Conservation (phyloP, 2,797 vertebrate species). For the Silurus aristotelis region DNA sequence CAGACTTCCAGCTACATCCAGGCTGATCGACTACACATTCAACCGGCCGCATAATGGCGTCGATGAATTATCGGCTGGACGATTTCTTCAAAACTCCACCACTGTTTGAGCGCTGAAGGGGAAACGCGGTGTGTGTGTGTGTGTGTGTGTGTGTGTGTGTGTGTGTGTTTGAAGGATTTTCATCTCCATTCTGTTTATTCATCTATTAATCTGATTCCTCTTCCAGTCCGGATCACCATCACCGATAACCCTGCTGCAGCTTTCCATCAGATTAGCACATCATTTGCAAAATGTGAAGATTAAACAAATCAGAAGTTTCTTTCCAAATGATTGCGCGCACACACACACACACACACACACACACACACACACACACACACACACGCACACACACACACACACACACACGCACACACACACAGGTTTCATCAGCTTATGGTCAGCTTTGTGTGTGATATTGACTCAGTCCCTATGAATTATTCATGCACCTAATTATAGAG, state of each 20-base stretch:
- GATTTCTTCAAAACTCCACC: background rate
- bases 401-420: slow-evolving; percentile 17
- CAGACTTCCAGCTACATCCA: background rate
- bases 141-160: background rate
- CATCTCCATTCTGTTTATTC: slow-evolving; percentile 43
- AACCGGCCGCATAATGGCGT: background rate
- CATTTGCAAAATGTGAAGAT: slow-evolving; percentile 57
- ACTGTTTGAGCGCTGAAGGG: slow-evolving; percentile 8
- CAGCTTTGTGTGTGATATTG: slow-evolving; percentile 48
- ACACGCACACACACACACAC: background rate
- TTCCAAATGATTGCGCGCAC: background rate
- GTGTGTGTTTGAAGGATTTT: slow-evolving; percentile 43
- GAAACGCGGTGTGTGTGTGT: background rate
- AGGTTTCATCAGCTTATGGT: slow-evolving; percentile 32
- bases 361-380: slow-evolving; percentile 16
- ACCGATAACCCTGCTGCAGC: slow-evolving; percentile 52
- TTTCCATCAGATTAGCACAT: slow-evolving; percentile 56
- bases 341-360: background rate
- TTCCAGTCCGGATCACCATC: slow-evolving; percentile 55
- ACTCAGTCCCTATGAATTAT: slow-evolving; percentile 55
- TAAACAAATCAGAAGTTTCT: slow-evolving; percentile 54
- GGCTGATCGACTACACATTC: background rate
- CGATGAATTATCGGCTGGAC: background rate
- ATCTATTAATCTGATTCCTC: slow-evolving; percentile 56
- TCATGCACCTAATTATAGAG: slow-evolving; percentile 54